A percentile compares a stretch with the other conserved stretches of the same genome.
phyloP scores from a whole-genome alignment of 23 tunicate genomes.

The Ascidia mentula region DNA sequence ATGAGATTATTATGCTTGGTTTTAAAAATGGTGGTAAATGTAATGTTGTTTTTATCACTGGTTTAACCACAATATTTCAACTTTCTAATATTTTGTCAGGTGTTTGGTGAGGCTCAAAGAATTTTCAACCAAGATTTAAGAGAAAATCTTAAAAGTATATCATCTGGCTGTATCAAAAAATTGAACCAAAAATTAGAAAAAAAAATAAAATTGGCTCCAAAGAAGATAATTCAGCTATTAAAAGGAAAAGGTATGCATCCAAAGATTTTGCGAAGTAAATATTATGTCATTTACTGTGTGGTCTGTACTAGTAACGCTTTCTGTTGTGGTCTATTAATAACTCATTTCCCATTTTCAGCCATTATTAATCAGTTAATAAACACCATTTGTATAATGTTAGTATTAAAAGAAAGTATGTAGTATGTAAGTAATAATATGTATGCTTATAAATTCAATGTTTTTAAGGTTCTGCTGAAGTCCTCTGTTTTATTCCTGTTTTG shows the following conservation, averaged over 20 bases:
- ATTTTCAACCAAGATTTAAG: constrained; percentile 5
- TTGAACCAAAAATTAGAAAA: constrained; percentile 3
- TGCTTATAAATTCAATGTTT: background rate
- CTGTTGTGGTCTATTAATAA: background rate
- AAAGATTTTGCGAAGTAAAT: background rate
- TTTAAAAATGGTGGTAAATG: constrained; percentile 3
- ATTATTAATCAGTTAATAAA: background rate
- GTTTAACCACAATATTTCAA: constrained; percentile 1
- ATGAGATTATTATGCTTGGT: constrained; percentile 2
- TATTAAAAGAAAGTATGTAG: background rate
- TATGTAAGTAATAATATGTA: background rate
- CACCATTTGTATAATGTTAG: background rate
- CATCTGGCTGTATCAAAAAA: background rate
- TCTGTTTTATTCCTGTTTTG: background rate
- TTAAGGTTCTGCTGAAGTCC: constrained; percentile 2
- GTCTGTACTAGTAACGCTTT: background rate
- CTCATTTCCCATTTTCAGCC: background rate
- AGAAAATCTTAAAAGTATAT: constrained; percentile 6
- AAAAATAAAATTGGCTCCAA: constrained; percentile 3
- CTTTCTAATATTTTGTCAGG: background rate
- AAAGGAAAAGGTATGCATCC: constrained; percentile 2
- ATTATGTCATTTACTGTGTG: background rate
- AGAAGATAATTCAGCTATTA: constrained; percentile 1
- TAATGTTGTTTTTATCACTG: background rate
- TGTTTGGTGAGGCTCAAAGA: background rate